Percentiles rank a stretch among this genome's conserved stretches.
These are phyloP conservation scores for Tragelaphus buxtoni DNA, from an alignment of 2,113 vertebrate species.

Conservation along the genomic window DNA sequence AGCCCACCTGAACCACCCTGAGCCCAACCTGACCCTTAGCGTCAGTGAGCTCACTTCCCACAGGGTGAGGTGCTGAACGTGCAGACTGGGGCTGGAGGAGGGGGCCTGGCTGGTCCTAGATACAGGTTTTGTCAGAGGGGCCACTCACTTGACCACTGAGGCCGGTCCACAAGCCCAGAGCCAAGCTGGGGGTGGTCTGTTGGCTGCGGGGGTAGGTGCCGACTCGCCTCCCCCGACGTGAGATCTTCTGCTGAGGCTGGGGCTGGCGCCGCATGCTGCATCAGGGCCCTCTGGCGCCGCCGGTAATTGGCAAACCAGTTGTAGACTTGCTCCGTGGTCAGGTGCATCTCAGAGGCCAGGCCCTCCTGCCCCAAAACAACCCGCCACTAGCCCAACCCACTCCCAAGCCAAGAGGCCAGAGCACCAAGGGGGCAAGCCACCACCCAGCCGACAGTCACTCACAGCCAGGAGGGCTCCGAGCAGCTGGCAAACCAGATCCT, in stretches of 20 bases:
- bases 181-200: not conserved
- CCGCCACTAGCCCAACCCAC: not conserved
- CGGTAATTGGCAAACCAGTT: constrained; percentile 82
- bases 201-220: not conserved
- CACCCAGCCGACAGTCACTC: not conserved
- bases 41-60: not conserved
- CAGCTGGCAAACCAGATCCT: not conserved
- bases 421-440: not conserved
- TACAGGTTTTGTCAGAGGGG: not conserved
- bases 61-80: not conserved
- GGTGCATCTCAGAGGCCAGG: constrained; percentile 58
- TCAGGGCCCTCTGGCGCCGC: constrained; percentile 11
- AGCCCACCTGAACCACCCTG: not conserved
- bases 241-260: not conserved
- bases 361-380: constrained; percentile 62
- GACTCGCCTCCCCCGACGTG: not conserved
- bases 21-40: not conserved
- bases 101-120: not conserved
- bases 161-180: not conserved
- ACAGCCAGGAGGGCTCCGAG: not conserved
- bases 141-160: constrained; percentile 15
- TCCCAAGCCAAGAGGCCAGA: not conserved
- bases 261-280: not conserved
- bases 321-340: constrained; percentile 71
- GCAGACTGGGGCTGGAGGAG: accelerated